Evolutionary conservation across 2,888 invertebrate species (phyloP).

Genomic region (Osedax frankpressi): DNA sequence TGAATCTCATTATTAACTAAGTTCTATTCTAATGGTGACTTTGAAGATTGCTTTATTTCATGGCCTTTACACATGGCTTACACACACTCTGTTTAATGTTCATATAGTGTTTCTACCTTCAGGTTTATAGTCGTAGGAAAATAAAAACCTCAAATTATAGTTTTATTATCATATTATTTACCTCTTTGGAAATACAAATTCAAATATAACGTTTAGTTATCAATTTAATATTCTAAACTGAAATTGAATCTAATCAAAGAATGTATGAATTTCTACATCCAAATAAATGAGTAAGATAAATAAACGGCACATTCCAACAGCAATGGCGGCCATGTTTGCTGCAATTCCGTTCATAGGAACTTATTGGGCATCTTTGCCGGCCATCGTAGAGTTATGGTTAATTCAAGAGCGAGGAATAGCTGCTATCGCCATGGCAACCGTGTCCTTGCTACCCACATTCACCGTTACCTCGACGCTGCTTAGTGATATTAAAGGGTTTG

Average conservation of each 20-base stretch:
- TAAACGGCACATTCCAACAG: too few species aligned
- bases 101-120: constrained; percentile 90
- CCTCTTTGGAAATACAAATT: too few species aligned
- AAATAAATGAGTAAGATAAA: too few species aligned
- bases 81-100: constrained; percentile 80
- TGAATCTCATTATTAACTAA: too few species aligned
- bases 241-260: too few species aligned
- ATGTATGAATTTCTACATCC: too few species aligned
- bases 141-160: too few species aligned
- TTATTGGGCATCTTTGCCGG: constrained; percentile 86
- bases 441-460: constrained; percentile 76
- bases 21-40: constrained; percentile 40
- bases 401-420: constrained; percentile 70
- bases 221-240: too few species aligned
- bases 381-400: constrained; percentile 84
- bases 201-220: too few species aligned
- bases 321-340: constrained; percentile 77
- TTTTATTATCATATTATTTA: too few species aligned
- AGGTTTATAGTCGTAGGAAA: too few species aligned
- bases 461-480: constrained; percentile 91
- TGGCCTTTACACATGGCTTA: constrained; percentile 93
- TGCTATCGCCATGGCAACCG: constrained; percentile 66
- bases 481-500: constrained; percentile 86
- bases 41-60: constrained; percentile 94
- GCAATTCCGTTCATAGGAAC: constrained; percentile 91